Percentiles rank a stretch among this genome's conserved stretches.
Conservation (phyloP, 2,797 vertebrate genomes). For the Melanotaenia trifasciata region DNA sequence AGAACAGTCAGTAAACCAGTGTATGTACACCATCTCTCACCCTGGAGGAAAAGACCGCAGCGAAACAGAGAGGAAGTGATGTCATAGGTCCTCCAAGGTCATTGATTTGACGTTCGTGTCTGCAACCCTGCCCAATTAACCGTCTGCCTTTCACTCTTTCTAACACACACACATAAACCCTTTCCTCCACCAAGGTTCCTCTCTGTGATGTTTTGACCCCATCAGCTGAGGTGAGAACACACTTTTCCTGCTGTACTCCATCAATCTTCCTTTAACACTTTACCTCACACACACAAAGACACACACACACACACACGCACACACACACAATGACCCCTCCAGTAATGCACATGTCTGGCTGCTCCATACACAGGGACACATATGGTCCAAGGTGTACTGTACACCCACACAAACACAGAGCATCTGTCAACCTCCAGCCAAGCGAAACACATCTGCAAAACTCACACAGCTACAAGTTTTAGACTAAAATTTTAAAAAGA, state of each 20-base stretch:
- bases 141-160: not conserved
- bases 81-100: conserved; percentile 56
- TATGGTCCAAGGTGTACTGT: conserved; percentile 55
- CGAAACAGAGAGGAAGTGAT: conserved; percentile 60
- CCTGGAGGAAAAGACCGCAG: conserved; percentile 46
- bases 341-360: conserved; percentile 28
- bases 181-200: conserved; percentile 17
- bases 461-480: conserved; percentile 9
- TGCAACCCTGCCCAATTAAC: not conserved
- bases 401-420: conserved; percentile 11
- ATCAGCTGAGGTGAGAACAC: conserved; percentile 34
- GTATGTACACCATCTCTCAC: conserved; percentile 3
- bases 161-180: not conserved
- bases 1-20: conserved; percentile 7
- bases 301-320: no score
- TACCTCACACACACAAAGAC: conserved; percentile 20
- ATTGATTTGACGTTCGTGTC: conserved; percentile 2
- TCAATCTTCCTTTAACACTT: conserved; percentile 45
- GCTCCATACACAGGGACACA: conserved; percentile 34
- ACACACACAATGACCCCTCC: conserved; percentile 19
- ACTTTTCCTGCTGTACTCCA: conserved; percentile 45
- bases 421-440: conserved; percentile 38
- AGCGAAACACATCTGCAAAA: conserved; percentile 30
- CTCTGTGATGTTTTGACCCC: conserved; percentile 38
- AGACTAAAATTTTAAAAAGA: conserved; percentile 36